Evolutionary conservation across 1,140 invertebrate species (phyloP).

Genomic region (Leptopilina clavipes): DNA sequence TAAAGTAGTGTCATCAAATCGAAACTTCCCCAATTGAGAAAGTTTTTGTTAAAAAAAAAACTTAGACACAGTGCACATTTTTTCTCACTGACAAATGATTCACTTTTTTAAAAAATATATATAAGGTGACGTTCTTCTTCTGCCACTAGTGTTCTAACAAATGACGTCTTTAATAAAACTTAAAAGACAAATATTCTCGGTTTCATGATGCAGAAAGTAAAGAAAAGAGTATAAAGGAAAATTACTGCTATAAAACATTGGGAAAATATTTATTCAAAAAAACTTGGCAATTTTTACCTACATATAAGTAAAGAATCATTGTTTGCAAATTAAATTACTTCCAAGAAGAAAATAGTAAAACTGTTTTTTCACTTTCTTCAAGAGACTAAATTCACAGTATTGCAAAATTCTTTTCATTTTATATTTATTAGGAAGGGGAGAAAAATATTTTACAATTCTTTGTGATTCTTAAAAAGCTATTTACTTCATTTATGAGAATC

Average conservation of each 20-base stretch:
- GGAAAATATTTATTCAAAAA: too few relatives aligned
- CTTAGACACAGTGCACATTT: background rate
- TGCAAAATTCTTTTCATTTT: background rate
- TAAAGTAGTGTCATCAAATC: too few relatives aligned
- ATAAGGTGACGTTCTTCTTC: too few relatives aligned
- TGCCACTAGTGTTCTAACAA: too few relatives aligned
- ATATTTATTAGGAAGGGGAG: background rate
- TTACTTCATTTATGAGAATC: background rate
- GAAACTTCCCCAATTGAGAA: background rate
- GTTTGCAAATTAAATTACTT: slow-evolving; percentile 44
- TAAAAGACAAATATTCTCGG: background rate
- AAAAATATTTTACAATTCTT: background rate
- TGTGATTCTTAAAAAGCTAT: background rate
- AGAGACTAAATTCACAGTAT: background rate
- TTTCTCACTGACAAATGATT: background rate
- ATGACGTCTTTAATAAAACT: too few relatives aligned
- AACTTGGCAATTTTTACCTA: background rate
- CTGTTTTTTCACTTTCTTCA: slow-evolving; percentile 15
- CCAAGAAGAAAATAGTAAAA: background rate
- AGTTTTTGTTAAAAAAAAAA: too few relatives aligned
- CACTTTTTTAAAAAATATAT: too few relatives aligned
- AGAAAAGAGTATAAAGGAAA: background rate
- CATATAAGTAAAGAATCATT: slow-evolving; percentile 39
- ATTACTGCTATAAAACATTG: too few relatives aligned
- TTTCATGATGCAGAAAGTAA: background rate